Evolutionary conservation across 2,888 invertebrate species (phyloP).

Genomic region (Tetragnatha montana): DNA sequence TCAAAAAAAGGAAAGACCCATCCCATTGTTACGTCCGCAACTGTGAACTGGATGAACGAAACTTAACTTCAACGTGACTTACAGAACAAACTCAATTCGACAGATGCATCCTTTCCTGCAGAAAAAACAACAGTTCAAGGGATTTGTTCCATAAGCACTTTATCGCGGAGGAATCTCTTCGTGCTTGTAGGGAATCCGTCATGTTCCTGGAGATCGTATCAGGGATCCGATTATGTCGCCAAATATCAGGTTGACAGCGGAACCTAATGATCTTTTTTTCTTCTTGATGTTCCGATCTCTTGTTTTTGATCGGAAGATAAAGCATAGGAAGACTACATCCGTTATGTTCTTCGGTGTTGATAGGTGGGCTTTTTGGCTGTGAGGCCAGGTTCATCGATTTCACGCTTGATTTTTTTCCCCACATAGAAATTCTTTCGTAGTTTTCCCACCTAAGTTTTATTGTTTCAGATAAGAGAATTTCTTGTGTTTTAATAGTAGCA

Average conservation of each 20-base stretch:
- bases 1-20: not conserved
- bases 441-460: too few relatives aligned
- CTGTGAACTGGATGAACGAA: not conserved
- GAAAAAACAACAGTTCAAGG: conserved; percentile 12
- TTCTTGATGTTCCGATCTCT: not conserved
- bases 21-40: not conserved
- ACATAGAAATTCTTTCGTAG: too few relatives aligned
- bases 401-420: not conserved
- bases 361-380: conserved; percentile 9
- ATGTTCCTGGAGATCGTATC: conserved; percentile 43
- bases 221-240: conserved; percentile 51
- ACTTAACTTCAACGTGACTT: conserved; percentile 6
- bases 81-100: conserved; percentile 26
- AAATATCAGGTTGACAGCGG: conserved; percentile 52
- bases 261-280: conserved; percentile 33
- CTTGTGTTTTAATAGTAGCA: too few relatives aligned
- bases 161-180: conserved; percentile 53
- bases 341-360: not conserved
- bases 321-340: not conserved
- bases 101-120: conserved; percentile 23
- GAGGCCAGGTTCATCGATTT: conserved; percentile 2
- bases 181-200: conserved; percentile 34
- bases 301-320: conserved; percentile 8
- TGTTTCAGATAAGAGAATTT: too few relatives aligned
- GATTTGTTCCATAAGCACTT: conserved; percentile 44